Evolutionary conservation across 2,888 invertebrate species (phyloP).

Genomic region (Harpalus rubripes): DNA sequence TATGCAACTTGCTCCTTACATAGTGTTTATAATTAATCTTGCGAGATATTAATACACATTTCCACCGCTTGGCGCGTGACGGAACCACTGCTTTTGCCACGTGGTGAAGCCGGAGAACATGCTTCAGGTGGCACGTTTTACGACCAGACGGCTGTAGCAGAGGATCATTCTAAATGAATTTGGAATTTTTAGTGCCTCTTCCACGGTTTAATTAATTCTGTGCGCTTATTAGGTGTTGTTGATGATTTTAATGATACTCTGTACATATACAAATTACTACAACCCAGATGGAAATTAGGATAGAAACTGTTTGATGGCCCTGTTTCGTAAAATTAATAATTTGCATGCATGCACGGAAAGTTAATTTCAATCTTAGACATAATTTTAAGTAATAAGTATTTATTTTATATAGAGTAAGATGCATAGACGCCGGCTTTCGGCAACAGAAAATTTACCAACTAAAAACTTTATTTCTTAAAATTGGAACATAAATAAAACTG

Average conservation of each 20-base stretch:
- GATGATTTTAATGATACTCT: slow-evolving; percentile 33
- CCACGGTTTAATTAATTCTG: slow-evolving; percentile 47
- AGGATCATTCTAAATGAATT: slow-evolving; percentile 26
- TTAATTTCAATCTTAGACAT: too few relatives aligned
- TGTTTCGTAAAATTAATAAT: neutral
- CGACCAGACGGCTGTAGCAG: slow-evolving; percentile 17
- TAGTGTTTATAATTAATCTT: slow-evolving; percentile 37
- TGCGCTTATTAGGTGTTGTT: slow-evolving; percentile 18
- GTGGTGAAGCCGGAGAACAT: slow-evolving; percentile 31
- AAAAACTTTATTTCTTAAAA: too few relatives aligned
- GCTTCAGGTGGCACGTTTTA: slow-evolving; percentile 55
- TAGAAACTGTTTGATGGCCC: neutral
- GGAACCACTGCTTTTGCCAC: slow-evolving; percentile 18
- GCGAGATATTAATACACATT: slow-evolving; percentile 47
- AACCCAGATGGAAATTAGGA: neutral
- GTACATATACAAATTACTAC: neutral
- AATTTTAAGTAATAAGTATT: too few relatives aligned
- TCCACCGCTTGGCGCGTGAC: slow-evolving; percentile 11
- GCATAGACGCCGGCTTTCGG: too few relatives aligned
- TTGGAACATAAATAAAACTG: too few relatives aligned
- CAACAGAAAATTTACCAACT: too few relatives aligned
- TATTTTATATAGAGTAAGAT: too few relatives aligned
- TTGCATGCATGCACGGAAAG: too few relatives aligned
- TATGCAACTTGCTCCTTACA: slow-evolving; percentile 7
- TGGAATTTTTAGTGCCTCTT: slow-evolving; percentile 37